Percentiles rank a stretch among this genome's conserved stretches.
Conservation (phyloP, 1,140 invertebrate species). For the Aphelinus atriplicis region DNA sequence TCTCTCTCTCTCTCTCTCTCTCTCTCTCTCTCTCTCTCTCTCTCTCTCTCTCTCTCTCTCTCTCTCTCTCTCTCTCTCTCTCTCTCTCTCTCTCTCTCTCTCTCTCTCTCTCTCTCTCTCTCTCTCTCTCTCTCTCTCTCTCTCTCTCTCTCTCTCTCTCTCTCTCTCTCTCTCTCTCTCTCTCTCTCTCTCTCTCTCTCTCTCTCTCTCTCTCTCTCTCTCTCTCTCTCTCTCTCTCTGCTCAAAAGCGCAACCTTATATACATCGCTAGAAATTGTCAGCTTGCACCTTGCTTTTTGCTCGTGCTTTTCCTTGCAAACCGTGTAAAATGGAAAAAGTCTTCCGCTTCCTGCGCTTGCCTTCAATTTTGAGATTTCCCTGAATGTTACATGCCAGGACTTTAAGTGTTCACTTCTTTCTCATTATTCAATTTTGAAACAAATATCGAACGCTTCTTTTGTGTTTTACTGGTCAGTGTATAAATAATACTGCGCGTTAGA, state of each 20-base stretch:
- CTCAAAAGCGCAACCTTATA: background rate
- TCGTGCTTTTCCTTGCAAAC: background rate
- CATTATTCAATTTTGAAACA: too few species aligned
- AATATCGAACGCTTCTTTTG: too few species aligned
- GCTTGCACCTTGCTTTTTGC: constrained; percentile 1
- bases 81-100: constrained; percentile 42
- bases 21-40: constrained; percentile 12
- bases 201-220: background rate
- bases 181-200: constrained; percentile 24
- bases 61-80: background rate
- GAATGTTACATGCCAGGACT: too few species aligned
- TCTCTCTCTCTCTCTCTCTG: background rate
- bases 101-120: constrained; percentile 13
- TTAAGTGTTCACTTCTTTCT: too few species aligned
- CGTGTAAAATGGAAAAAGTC: constrained; percentile 3
- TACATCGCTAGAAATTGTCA: background rate
- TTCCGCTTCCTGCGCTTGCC: background rate
- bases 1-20: constrained; percentile 40
- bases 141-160: constrained; percentile 32
- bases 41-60: constrained; percentile 22
- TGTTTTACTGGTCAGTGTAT: too few species aligned
- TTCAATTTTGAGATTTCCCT: too few species aligned
- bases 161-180: constrained; percentile 34
- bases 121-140: constrained; percentile 10
- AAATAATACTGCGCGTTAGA: too few species aligned